phyloP scores from a whole-genome alignment of 2,888 invertebrate species.

The Drosophila peninsularis region DNA sequence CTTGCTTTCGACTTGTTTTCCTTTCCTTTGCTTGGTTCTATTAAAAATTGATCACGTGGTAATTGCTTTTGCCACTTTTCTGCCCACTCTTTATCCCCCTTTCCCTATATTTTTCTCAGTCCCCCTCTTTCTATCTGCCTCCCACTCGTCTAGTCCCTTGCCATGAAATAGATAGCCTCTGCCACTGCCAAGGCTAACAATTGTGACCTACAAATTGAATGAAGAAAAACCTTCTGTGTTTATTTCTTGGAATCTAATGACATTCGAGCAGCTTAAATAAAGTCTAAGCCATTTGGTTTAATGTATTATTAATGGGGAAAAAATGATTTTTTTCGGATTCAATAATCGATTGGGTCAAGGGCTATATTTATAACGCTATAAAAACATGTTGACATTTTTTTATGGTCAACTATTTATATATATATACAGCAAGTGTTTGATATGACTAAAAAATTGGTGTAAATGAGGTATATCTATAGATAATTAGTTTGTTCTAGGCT shows the following conservation, averaged over 20 bases:
- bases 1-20: slow-evolving; percentile 13
- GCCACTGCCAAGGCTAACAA: slow-evolving; percentile 44
- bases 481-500: too few relatives aligned
- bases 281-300: slow-evolving; percentile 2
- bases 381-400: too few relatives aligned
- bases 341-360: not conserved
- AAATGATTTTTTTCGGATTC: not conserved
- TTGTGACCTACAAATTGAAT: slow-evolving; percentile 17
- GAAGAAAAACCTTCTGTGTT: not conserved
- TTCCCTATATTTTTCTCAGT: not conserved
- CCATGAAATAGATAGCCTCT: slow-evolving; percentile 36
- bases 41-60: slow-evolving; percentile 66
- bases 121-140: not conserved
- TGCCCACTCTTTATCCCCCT: not conserved
- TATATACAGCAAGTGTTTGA: too few relatives aligned
- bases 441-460: too few relatives aligned
- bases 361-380: not conserved
- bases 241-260: slow-evolving; percentile 20
- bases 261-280: slow-evolving; percentile 17
- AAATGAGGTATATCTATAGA: too few relatives aligned
- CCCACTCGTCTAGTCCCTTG: slow-evolving; percentile 14
- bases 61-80: slow-evolving; percentile 43
- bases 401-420: too few relatives aligned
- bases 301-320: slow-evolving; percentile 6
- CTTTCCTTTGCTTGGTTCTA: slow-evolving; percentile 31